These are phyloP conservation scores for Candoia aspera DNA, from an alignment of 2,113 vertebrate species.

Conservation along the genomic window DNA sequence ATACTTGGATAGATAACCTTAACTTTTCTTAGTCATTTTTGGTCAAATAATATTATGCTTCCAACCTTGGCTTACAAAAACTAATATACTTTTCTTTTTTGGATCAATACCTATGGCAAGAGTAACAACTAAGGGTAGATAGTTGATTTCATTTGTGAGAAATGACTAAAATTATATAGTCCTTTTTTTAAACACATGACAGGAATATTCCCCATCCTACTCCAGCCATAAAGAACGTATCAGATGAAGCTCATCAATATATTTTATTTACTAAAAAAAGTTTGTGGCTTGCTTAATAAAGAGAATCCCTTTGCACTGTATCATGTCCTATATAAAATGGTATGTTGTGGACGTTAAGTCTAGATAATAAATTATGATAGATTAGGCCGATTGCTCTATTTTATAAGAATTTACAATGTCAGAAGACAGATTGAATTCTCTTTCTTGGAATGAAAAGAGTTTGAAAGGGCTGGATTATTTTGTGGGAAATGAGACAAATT, in stretches of 20 bases:
- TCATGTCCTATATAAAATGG: constrained; percentile 39
- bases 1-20: background rate
- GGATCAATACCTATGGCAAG: constrained; percentile 45
- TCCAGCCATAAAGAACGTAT: constrained; percentile 46
- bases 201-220: constrained; percentile 42
- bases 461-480: constrained; percentile 11
- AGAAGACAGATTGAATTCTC: background rate
- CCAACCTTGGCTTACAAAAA: constrained; percentile 5
- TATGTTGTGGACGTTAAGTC: constrained; percentile 11
- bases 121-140: constrained; percentile 49
- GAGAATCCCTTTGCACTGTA: constrained; percentile 33
- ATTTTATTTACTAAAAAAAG: constrained; percentile 56
- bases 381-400: background rate
- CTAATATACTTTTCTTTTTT: constrained; percentile 28
- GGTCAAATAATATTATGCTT: constrained; percentile 29
- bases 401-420: background rate
- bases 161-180: constrained; percentile 61
- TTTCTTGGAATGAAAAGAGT: background rate
- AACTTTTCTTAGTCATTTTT: constrained; percentile 13
- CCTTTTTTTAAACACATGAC: constrained; percentile 56
- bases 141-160: constrained; percentile 55
- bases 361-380: constrained; percentile 7
- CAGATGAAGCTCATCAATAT: constrained; percentile 50
- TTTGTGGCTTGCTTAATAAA: constrained; percentile 43
- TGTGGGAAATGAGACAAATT: background rate